Percentiles rank a stretch among this genome's conserved stretches.
phyloP scores from a whole-genome alignment of 2,888 invertebrate genomes.

The Polymixis flavicincta region DNA sequence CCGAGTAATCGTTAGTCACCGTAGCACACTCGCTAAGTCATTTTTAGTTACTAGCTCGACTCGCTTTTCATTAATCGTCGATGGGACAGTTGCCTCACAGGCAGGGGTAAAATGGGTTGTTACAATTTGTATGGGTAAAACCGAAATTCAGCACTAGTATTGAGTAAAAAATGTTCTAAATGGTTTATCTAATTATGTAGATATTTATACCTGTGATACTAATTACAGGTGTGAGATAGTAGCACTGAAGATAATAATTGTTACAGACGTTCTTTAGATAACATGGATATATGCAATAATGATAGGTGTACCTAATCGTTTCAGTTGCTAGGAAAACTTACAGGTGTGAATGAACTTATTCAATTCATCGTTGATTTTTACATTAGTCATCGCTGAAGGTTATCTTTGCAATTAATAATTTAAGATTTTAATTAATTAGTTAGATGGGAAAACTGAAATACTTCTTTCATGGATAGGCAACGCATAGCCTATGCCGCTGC shows the following conservation, averaged over 20 bases:
- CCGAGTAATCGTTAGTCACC: too few species aligned
- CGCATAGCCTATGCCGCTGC: neutral
- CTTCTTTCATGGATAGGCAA: neutral
- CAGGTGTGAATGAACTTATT: conserved; percentile 2
- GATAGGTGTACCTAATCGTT: neutral
- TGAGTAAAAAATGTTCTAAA: neutral
- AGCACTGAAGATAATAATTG: conserved; percentile 11
- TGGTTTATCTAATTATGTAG: neutral
- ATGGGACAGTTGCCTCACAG: neutral
- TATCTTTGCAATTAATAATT: neutral
- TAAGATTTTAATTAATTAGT: too few species aligned
- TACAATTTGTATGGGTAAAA: neutral
- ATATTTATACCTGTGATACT: neutral
- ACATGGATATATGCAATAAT: neutral
- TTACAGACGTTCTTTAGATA: conserved; percentile 10
- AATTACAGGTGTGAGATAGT: conserved; percentile 10
- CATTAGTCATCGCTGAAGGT: neutral
- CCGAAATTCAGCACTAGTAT: neutral
- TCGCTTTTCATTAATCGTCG: neutral
- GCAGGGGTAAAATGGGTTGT: neutral
- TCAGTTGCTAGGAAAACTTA: neutral
- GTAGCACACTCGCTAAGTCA: neutral
- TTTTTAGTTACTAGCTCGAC: neutral
- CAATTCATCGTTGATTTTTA: neutral
- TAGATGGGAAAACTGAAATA: neutral